These are phyloP conservation scores for Tichodroma muraria DNA, from an alignment of 2,113 vertebrate species.

Conservation along the genomic window DNA sequence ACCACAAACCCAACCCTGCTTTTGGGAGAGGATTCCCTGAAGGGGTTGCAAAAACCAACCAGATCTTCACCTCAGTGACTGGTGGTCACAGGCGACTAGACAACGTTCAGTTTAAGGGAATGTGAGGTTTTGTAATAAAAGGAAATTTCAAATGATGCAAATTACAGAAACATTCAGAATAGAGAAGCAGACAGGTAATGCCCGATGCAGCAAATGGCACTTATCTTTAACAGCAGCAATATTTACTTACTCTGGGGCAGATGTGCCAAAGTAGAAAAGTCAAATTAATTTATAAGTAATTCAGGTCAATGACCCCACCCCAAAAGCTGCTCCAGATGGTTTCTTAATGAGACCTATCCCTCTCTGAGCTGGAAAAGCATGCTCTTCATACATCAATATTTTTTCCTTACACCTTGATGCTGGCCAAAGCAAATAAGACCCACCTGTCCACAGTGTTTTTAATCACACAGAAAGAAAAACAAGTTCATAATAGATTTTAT, in stretches of 20 bases:
- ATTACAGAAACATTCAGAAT: neutral
- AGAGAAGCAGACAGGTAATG: neutral
- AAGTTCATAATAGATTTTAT: neutral
- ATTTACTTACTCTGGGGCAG: neutral
- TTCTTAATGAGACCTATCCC: neutral
- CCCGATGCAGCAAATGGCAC: rapidly evolving
- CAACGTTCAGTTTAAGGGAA: neutral
- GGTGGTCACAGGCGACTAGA: neutral
- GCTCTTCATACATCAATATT: neutral
- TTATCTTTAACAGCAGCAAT: neutral
- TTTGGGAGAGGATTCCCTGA: neutral
- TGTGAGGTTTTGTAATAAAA: neutral
- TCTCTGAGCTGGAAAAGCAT: constrained; percentile 5
- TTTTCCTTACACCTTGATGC: neutral
- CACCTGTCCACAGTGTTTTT: constrained; percentile 8
- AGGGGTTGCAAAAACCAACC: neutral
- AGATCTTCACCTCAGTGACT: neutral
- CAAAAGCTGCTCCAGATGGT: constrained; percentile 1
- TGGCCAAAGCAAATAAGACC: constrained; percentile 46
- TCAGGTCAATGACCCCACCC: neutral
- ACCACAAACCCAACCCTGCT: neutral
- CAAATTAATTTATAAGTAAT: neutral
- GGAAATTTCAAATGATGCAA: neutral
- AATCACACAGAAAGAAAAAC: neutral
- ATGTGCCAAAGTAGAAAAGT: neutral